A percentile compares a stretch with the other conserved stretches of the same genome.
Conservation (phyloP, 2,113 vertebrate genomes). For the Monopterus albus region DNA sequence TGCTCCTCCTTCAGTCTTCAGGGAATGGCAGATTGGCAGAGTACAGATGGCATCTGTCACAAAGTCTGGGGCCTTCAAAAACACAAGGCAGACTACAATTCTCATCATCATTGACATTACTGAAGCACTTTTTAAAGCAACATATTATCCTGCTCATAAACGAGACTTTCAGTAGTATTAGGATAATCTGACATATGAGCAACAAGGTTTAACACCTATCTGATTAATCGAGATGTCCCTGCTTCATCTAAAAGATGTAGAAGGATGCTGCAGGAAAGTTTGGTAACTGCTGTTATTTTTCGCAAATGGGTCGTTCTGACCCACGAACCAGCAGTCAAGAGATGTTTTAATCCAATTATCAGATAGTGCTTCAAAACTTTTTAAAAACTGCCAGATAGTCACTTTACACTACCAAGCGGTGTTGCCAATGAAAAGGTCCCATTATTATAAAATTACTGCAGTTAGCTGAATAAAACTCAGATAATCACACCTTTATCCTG, state of each 20-base stretch:
- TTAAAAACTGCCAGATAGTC: background rate
- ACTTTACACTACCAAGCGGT: no score
- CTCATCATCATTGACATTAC: background rate
- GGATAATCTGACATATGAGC: background rate
- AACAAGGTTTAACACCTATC: background rate
- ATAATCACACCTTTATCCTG: background rate
- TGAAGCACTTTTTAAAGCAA: background rate
- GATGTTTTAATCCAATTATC: background rate
- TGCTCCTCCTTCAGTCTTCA: background rate
- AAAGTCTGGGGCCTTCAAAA: background rate
- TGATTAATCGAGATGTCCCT: background rate
- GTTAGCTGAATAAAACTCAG: background rate
- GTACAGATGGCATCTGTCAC: slow-evolving; percentile 5
- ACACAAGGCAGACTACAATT: background rate
- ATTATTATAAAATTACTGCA: background rate
- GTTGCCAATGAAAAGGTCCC: no score
- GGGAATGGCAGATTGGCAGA: background rate
- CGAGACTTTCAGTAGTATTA: background rate
- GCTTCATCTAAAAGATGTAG: background rate
- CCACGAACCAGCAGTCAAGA: background rate
- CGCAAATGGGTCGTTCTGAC: background rate
- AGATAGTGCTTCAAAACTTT: background rate
- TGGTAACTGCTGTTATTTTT: background rate
- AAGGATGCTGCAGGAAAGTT: background rate
- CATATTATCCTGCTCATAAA: background rate